Evolutionary conservation across 2,888 invertebrate genomes (phyloP).

Genomic region (Andrena praecox): DNA sequence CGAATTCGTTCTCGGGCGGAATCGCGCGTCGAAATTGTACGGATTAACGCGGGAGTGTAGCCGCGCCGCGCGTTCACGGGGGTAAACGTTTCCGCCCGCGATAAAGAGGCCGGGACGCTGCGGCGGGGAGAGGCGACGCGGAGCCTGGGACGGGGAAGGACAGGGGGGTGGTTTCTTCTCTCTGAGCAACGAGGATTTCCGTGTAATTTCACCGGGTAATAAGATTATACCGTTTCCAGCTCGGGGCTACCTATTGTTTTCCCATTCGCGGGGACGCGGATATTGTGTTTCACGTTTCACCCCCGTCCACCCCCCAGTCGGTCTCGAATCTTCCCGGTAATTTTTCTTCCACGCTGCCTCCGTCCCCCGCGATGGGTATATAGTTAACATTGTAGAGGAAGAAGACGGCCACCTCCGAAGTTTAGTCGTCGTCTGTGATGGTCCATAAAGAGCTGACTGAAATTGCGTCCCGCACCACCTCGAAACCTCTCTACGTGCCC

Average conservation of each 20-base stretch:
- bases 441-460: conserved; percentile 73
- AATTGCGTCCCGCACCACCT: conserved; percentile 67
- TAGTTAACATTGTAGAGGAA: conserved; percentile 34
- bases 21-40: conserved; percentile 71
- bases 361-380: neutral
- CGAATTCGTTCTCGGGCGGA: conserved; percentile 65
- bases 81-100: conserved; percentile 60
- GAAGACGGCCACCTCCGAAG: conserved; percentile 64
- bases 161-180: conserved; percentile 29
- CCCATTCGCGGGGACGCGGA: conserved; percentile 42
- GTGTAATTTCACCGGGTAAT: conserved; percentile 65
- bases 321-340: conserved; percentile 14
- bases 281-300: conserved; percentile 38
- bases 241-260: conserved; percentile 46
- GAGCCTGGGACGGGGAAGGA: neutral
- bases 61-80: conserved; percentile 29
- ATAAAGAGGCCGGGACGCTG: conserved; percentile 8
- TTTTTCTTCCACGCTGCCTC: conserved; percentile 22
- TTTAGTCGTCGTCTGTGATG: conserved; percentile 68
- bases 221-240: conserved; percentile 56
- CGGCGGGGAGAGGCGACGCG: neutral
- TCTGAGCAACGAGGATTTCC: conserved; percentile 40
- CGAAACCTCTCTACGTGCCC: conserved; percentile 42
- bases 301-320: too few species aligned
- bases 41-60: conserved; percentile 66